Evolutionary conservation across 2,888 invertebrate genomes (phyloP), one percentile per base, ranked within the genome.

Genomic region (Seira ritae): DNA sequence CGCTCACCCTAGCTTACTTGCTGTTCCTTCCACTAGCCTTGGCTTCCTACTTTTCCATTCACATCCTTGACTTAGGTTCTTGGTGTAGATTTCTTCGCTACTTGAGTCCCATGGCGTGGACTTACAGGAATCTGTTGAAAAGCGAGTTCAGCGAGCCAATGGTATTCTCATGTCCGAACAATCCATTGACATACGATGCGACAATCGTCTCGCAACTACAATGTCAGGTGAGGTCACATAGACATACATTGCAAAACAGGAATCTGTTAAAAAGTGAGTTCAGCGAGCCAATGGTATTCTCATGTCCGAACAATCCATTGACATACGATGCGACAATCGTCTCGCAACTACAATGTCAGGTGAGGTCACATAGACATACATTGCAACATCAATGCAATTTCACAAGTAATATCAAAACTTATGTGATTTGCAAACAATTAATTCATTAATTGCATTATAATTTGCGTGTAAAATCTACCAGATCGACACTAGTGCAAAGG

Each of bases 271-370:
- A 92, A 81, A 92, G 93, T 85, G 96, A 96, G 89, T 92, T 94
- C 74, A 93, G 83, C n/a, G 84, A 87, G 68, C 87, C 89, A n/a
- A 75, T 87, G 17, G 76, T 85, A 17, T 90, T 90, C 82, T 79
- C 87, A 3, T 91, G 91, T 80, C 89, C 89, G 31, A 89, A 90
- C 8, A 91, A 91, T 86, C 93, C 97, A 93, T 94, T 96, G 85
- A 95, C 96, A 89, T 94, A 95, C 89, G 95, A 95, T 91, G 96
- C 96, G 90, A 96, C 96, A 86, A 97, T 97, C 89, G 95, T 96
- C 31, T 95, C 96, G 90, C 93, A 87, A 68, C 79, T 86, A 1
- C 87, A 88, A 19, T 89, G 88, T 73, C 86, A 87, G 8, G 79
- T n/a, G n/a, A n/a, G n/a, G n/a, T n/a, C n/a, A n/a, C n/a, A n/a